Evolutionary conservation across 2,113 vertebrate genomes (phyloP), one percentile per base, ranked within the genome.

Genomic region (Otolemur garnettii): DNA sequence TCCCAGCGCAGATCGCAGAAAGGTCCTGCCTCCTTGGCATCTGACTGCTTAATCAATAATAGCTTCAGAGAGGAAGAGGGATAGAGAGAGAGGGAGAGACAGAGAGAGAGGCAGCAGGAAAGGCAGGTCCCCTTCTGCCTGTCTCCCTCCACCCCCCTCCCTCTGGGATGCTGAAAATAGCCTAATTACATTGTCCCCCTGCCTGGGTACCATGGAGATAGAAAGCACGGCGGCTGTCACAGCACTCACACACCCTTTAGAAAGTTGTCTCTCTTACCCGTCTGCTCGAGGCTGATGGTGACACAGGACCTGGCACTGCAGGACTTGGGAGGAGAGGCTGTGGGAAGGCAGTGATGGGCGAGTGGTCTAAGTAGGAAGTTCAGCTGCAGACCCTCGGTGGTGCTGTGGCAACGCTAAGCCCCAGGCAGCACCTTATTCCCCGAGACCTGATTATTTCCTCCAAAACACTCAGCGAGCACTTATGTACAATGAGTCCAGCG

Each of bases 131-230:
- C 35, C 79, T 81, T 89, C 71, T 88, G n/a, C 78, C 91, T 28
- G 19, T 72, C 89, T 86, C 83, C 75, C 60, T 84, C 59, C 68
- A n/a, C 38, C 62, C 89, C 74, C 91, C 95, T 93, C 93, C 96
- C 90, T 95, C 92, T 1, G 7, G 90, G 90, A 95, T 85, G 91
- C 97, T 96, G 97, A 96, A 98, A 98, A 97, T 96, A 97, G 89
- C 95, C 97, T 97, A 96, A 98, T 98, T 97, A 97, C 96, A 97
- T 94, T 97, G 97, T 96, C 95, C 97, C 95, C 87, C 93, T 96
- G 97, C 95, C 97, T 96, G 95, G 93, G 95, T 97, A 45, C 95
- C 96, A 96, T 96, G 96, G 97, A 97, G 94, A 97, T 97, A n/a
- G 68, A 87, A 93, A 87, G 77, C 84, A 74, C 83, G 87, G 78